phyloP scores from a whole-genome alignment of 2,888 invertebrate species.

The Metalampra italica region DNA sequence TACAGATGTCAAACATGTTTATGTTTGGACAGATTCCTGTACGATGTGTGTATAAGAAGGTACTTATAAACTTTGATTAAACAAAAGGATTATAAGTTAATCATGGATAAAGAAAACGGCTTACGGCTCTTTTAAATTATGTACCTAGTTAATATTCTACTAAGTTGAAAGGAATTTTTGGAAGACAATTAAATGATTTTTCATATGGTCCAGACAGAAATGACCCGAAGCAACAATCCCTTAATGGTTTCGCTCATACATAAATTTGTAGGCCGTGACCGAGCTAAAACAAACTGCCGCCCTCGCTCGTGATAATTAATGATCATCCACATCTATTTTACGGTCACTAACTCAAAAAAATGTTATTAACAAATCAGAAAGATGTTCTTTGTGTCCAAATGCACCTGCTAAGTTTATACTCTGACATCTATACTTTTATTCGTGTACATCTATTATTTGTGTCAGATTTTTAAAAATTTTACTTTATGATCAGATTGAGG shows the following conservation, averaged over 20 bases:
- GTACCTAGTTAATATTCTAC: constrained; percentile 13
- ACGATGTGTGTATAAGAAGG: constrained; percentile 7
- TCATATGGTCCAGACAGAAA: constrained; percentile 31
- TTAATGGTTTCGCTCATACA: constrained; percentile 68
- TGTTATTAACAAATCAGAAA: constrained; percentile 61
- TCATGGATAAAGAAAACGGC: constrained; percentile 13
- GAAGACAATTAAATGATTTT: constrained; percentile 10
- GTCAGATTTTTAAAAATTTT: not conserved
- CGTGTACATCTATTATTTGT: not conserved
- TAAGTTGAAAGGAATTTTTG: constrained; percentile 8
- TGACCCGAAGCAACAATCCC: constrained; percentile 63
- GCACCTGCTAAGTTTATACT: constrained; percentile 44
- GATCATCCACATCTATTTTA: constrained; percentile 69
- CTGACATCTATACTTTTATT: not conserved
- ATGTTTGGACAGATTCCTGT: constrained; percentile 27
- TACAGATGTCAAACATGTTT: constrained; percentile 37
- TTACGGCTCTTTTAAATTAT: constrained; percentile 18
- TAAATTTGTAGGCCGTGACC: constrained; percentile 68
- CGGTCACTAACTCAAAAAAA: constrained; percentile 62
- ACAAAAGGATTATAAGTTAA: constrained; percentile 9
- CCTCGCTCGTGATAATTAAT: constrained; percentile 62
- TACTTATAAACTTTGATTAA: constrained; percentile 6
- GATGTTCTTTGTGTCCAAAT: constrained; percentile 33
- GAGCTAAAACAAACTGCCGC: constrained; percentile 69
- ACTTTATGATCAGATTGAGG: too few species aligned